Evolutionary conservation across 2,797 vertebrate genomes (phyloP), one percentile per base, ranked within the genome.

Genomic region (Micrastur ruficollis): DNA sequence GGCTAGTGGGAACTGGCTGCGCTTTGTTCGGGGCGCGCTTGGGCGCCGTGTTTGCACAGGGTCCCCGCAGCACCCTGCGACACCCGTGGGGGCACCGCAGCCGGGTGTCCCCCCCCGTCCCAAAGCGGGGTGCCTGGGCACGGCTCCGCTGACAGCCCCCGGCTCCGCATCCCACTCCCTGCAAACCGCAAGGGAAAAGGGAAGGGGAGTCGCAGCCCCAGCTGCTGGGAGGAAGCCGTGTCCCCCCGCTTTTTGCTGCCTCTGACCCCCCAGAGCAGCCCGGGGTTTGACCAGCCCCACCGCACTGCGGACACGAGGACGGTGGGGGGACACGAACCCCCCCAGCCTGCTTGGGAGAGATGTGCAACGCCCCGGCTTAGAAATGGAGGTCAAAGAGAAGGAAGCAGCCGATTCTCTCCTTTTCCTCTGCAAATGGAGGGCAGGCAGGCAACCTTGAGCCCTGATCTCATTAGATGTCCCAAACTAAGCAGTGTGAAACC

Each of bases 401-500:
- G 31, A 61, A 81, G 61, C 46, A 20, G 59, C 5, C 6, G 3
- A 66, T 74, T 87, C 82, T 17, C 81, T 42, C n/a, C 3, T 81
- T 80, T 80, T 74, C 71, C 59, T 20, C 78, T 12, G 59, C 82
- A 73, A 88, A 88, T 17, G 71, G 70, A 87, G 85, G 88, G 84
- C 89, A 50, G 72, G 58, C 82, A 86, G 82, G 76, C 81, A 83
- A 59, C 96, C 96, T 40, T 67, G 86, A 90, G 86, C 86, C 79
- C 67, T 93, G 93, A 95, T 93, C 96, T 86, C 96, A 95, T 97
- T 94, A 96, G 95, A 62, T 95, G 91, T 93, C 95, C 94, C 86
- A 92, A 96, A 94, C 87, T 90, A 95, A 94, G 95, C 93, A 94
- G 86, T n/a, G 81, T 70, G 85, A 90, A 96, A 95, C 94, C 93